Conservation (phyloP, 1,140 invertebrate species). For the Panulirus ornatus region DNA sequence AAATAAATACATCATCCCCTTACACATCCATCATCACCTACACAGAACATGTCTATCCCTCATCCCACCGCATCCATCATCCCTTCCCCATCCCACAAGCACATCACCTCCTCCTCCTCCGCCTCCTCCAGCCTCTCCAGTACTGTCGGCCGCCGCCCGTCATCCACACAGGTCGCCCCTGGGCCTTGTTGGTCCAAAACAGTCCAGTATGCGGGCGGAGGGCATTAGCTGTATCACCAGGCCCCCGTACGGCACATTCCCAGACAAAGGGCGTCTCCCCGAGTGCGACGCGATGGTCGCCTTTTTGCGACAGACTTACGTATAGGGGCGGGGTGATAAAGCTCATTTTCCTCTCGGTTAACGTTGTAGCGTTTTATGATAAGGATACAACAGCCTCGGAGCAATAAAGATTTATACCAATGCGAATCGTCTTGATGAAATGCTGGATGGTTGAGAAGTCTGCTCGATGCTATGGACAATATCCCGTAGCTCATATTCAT, state of each 20-base stretch:
- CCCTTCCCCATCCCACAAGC: background rate
- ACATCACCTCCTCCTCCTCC: background rate
- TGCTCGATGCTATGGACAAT: too few species aligned
- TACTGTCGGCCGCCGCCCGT: background rate
- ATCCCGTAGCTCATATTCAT: too few species aligned
- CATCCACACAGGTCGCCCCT: background rate
- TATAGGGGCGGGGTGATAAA: background rate
- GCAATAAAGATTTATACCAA: background rate
- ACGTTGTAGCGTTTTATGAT: constrained; percentile 10
- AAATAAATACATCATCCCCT: background rate
- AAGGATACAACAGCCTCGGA: background rate
- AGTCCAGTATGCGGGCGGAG: background rate
- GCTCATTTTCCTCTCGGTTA: background rate
- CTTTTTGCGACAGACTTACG: background rate
- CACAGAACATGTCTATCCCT: background rate
- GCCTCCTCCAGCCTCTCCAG: background rate
- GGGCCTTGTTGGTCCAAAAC: too few species aligned
- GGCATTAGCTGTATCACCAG: constrained; percentile 2
- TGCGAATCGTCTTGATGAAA: background rate
- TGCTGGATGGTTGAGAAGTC: too few species aligned
- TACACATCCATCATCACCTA: background rate
- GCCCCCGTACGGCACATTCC: background rate
- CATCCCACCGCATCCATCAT: background rate
- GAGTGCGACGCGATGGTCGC: too few species aligned
- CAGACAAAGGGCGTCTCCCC: background rate